Evolutionary conservation across 2,113 vertebrate genomes (phyloP), one percentile per base, ranked within the genome.

Genomic region (Conger conger): DNA sequence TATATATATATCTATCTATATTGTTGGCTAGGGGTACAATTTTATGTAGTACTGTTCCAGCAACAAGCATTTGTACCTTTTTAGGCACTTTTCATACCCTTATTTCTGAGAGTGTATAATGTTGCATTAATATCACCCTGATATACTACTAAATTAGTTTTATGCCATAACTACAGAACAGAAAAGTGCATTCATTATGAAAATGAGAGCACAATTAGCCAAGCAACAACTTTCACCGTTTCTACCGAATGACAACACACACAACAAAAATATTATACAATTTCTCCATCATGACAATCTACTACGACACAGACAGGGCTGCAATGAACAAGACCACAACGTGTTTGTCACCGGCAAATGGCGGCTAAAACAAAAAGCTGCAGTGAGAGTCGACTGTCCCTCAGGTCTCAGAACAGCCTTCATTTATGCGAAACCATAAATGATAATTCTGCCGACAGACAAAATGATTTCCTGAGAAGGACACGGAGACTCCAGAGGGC

Each of bases 401-500:
- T 33, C 68, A 77, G 45, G 80, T 38, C 30, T 27, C 79, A 76
- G 81, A 38, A 57, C 76, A 86, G 78, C 53, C 37, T 57, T 80
- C 79, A 81, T 86, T 3, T 73, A 81, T 50, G 76, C 38, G n/a
- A 50, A 85, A 63, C 54, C 79, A 53, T 86, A 36, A 78, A 87
- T 80, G 85, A 23, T 82, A 89, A 63, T 83, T 38, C 76, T 68
- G 85, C 35, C 63, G 54, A 87, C 53, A 80, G 45, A 11, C 20
- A 63, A 27, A 40, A 79, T 57, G 15, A 50, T 45, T 33, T 36
- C 36, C 54, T 35, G 53, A 40, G n/a, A 76, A n/a, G 38, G 82
- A 89, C 87, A 84, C 86, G 33, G 45, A 84, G 85, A 88, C 57
- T 30, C 81, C 87, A 81, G 77, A 40, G 85, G 83, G 11, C 82